A percentile compares a stretch with the other conserved stretches of the same genome.
phyloP scores from a whole-genome alignment of 2,797 vertebrate genomes.

The Streptopelia turtur region DNA sequence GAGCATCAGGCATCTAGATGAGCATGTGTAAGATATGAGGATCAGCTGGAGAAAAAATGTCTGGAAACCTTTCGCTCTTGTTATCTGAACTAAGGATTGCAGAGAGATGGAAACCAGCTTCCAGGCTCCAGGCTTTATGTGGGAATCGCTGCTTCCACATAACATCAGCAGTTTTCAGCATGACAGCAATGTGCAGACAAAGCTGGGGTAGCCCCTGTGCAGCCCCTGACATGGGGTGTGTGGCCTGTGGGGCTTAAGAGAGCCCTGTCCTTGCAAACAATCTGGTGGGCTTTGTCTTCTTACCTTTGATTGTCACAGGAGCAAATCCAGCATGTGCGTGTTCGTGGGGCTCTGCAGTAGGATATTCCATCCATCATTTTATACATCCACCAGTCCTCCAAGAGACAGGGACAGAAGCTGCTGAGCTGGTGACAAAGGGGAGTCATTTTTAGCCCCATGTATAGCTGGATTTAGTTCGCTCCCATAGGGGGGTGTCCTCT shows the following conservation, averaged over 20 bases:
- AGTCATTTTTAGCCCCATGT: not conserved
- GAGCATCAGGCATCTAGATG: not conserved
- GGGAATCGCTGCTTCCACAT: not conserved
- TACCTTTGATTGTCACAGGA: not conserved
- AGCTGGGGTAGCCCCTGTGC: not conserved
- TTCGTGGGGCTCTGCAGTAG: not conserved
- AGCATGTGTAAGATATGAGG: not conserved
- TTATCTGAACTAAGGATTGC: not conserved
- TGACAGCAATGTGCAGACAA: not conserved
- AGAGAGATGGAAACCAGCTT: not conserved
- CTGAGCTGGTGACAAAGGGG: not conserved
- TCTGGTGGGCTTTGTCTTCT: not conserved
- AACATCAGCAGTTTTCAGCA: not conserved
- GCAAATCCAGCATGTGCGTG: not conserved
- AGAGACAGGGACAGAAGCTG: not conserved
- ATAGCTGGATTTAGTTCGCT: not conserved
- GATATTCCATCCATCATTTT: not conserved
- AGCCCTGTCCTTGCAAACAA: not conserved
- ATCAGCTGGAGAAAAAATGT: not conserved
- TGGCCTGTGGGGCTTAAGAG: not conserved
- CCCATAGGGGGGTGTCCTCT: not conserved
- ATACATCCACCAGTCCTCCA: not conserved
- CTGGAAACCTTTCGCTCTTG: not conserved
- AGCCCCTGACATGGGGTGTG: not conserved
- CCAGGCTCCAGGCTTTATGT: not conserved